Percentiles rank a stretch among this genome's conserved stretches.
Conservation (phyloP, 2,113 vertebrate genomes). For the Ifrita kowaldi region DNA sequence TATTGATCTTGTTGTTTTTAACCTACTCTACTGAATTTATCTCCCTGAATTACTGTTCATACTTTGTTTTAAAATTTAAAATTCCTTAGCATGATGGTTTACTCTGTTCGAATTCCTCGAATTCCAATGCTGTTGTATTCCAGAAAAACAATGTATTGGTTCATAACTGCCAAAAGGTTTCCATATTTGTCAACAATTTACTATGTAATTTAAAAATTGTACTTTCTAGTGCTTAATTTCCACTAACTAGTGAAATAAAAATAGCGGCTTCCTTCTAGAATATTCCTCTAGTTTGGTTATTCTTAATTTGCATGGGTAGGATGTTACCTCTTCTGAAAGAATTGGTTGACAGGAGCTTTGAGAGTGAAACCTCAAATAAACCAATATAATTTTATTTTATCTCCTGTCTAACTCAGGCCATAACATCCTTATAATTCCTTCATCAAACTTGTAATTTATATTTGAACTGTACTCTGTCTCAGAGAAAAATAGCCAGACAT, state of each 20-base stretch:
- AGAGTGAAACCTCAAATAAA: background rate
- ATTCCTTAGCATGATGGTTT: background rate
- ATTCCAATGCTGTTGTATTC: background rate
- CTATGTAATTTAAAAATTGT: background rate
- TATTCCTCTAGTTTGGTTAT: background rate
- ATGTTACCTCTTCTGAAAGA: background rate
- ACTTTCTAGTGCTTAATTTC: background rate
- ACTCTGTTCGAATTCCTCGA: background rate
- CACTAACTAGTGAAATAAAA: background rate
- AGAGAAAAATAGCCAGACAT: background rate
- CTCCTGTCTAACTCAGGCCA: background rate
- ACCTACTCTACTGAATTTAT: background rate
- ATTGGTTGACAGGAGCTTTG: background rate
- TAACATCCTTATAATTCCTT: background rate
- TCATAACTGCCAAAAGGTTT: background rate
- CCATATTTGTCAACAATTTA: background rate
- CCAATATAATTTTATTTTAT: background rate
- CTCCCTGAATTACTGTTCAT: background rate
- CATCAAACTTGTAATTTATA: background rate
- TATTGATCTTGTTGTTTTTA: background rate
- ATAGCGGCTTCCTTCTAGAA: background rate
- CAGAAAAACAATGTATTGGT: background rate
- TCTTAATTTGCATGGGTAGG: background rate
- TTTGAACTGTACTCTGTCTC: background rate
- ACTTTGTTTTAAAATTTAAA: background rate